Evolutionary conservation across 2,113 vertebrate genomes (phyloP).

Genomic region (Alligator sinensis): DNA sequence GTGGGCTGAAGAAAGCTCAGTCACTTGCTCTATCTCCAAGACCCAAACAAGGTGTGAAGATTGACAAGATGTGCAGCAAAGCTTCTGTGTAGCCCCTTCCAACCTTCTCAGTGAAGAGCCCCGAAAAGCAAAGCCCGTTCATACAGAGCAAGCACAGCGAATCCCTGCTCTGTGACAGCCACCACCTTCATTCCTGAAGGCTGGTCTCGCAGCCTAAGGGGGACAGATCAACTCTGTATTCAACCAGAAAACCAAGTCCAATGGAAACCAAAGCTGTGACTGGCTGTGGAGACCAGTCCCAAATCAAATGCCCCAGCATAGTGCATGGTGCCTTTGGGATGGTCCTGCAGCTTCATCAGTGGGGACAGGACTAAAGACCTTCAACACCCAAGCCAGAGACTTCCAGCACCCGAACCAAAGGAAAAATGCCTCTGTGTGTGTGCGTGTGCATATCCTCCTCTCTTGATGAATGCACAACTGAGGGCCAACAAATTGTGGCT

Average conservation of each 20-base stretch:
- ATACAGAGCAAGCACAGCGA: neutral
- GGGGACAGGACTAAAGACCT: neutral
- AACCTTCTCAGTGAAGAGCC: neutral
- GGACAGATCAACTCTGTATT: neutral
- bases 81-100: neutral
- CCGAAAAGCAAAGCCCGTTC: neutral
- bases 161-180: neutral
- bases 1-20: neutral
- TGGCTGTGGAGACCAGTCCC: neutral
- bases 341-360: neutral
- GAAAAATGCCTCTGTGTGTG: neutral
- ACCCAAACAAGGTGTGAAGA: too few species aligned
- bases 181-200: neutral
- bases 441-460: neutral
- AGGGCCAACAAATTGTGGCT: neutral
- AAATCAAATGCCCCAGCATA: neutral
- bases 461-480: neutral
- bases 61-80: neutral
- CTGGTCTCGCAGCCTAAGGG: neutral
- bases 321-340: neutral
- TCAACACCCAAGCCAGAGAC: neutral
- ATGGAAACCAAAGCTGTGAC: neutral
- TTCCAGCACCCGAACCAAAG: neutral
- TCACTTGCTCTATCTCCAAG: too few species aligned
- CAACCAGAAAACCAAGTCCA: neutral